Percentiles rank a stretch among this genome's conserved stretches.
phyloP scores from a whole-genome alignment of 2,888 invertebrate species.

The Ennomos fuscantarius region DNA sequence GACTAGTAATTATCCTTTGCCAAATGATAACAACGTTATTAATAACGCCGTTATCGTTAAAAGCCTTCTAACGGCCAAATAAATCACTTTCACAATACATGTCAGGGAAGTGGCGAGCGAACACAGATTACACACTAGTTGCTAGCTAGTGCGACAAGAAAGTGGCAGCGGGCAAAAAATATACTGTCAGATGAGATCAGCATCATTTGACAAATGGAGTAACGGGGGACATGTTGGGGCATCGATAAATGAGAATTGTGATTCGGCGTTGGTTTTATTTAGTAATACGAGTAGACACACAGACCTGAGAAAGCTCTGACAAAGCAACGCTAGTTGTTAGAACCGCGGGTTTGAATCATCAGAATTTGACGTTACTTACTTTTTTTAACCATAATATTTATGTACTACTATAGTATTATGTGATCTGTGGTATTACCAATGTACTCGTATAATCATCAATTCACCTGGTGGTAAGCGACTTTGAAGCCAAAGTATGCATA shows the following conservation, averaged over 20 bases:
- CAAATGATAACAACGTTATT: constrained; percentile 25
- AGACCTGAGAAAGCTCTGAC: too few species aligned
- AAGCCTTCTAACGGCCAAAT: constrained; percentile 26
- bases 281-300: too few species aligned
- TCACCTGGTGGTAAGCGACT: too few species aligned
- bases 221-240: constrained; percentile 9
- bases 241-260: background rate
- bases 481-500: too few species aligned
- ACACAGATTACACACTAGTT: constrained; percentile 4
- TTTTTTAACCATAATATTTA: too few species aligned
- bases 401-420: too few species aligned
- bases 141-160: constrained; percentile 10
- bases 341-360: too few species aligned
- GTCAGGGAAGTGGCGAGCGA: constrained; percentile 4
- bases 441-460: too few species aligned
- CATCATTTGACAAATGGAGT: constrained; percentile 19
- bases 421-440: too few species aligned
- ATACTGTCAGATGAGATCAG: constrained; percentile 17
- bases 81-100: constrained; percentile 30
- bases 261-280: background rate
- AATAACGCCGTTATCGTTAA: constrained; percentile 27
- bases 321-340: too few species aligned
- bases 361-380: too few species aligned
- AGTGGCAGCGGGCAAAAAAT: constrained; percentile 12
- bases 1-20: constrained; percentile 12